A percentile compares a stretch with the other conserved stretches of the same genome.
phyloP scores from a whole-genome alignment of 2,113 vertebrate genomes.

The Nerophis lumbriciformis region DNA sequence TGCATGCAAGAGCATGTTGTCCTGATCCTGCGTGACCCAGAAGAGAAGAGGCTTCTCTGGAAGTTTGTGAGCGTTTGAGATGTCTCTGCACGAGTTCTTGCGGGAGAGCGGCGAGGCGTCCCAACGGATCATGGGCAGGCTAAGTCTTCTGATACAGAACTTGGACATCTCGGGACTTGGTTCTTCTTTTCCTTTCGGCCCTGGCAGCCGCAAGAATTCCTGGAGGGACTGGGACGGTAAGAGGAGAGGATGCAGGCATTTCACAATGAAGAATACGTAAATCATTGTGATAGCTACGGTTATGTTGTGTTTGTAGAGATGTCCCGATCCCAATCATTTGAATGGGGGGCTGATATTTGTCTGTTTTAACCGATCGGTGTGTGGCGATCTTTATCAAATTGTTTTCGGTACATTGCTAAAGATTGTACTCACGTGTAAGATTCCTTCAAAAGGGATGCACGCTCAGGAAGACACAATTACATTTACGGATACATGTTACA shows the following conservation, averaged over 20 bases:
- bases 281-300: not conserved
- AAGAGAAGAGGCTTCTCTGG: slow-evolving; percentile 13
- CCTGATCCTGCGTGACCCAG: slow-evolving; percentile 17
- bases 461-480: too few species aligned
- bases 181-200: slow-evolving; percentile 55
- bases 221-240: slow-evolving; percentile 70
- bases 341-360: too few species aligned
- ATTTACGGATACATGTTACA: too few species aligned
- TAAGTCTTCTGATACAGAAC: slow-evolving; percentile 70
- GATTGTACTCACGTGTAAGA: too few species aligned
- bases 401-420: too few species aligned
- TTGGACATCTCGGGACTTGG: slow-evolving; percentile 68
- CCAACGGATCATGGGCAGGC: slow-evolving; percentile 60
- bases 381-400: too few species aligned
- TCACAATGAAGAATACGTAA: too few species aligned
- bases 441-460: too few species aligned
- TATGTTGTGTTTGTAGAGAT: not conserved
- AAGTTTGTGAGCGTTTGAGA: slow-evolving; percentile 40
- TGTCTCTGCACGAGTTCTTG: slow-evolving; percentile 74
- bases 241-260: slow-evolving; percentile 12
- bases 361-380: too few species aligned
- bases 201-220: slow-evolving; percentile 61
- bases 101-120: slow-evolving; percentile 70
- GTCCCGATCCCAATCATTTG: too few species aligned
- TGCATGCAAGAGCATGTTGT: slow-evolving; percentile 11